Base-by-base conservation (phyloP, 2,888 invertebrate species). In the Brenthis daphne region DNA sequence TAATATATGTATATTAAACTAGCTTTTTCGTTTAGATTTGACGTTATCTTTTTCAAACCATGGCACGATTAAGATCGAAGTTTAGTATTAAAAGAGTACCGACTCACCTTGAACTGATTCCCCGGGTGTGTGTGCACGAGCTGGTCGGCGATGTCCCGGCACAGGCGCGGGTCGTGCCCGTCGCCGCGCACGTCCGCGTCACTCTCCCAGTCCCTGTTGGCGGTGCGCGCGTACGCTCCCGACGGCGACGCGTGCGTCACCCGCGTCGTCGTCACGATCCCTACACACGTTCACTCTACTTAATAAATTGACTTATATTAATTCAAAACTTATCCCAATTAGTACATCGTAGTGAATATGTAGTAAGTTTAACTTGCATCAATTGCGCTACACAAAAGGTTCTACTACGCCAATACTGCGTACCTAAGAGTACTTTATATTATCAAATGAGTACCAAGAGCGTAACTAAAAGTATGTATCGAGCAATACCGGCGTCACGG, bases 211-310 rank as follows among this genome's bases (percentile, higher is more conserved):
- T 95, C 92, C 53, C 96, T 93, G 74, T 95, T 86, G 0, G 96
- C 94, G 0, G 93, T 87, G 80, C 95, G 95, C 0, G 96, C 96
- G 82, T 95, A 79, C 11, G 78, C 74, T 0, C 94, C 87, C 1
- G 95, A 96, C 0, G 96, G 96, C 0, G 96, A 96, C 5, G 96
- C 97, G 82, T 97, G 96, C 0, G 97, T 97, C 1, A 97, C 94
- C 67, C 96, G 92, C 0, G 96, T 95, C 2, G 96, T 96, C 12
- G 97, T 97, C 29, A 97, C 96, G n/a, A 95, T 84, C 0, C 95
- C 95, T 85, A 78, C 58, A 63, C 16, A 16, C 6, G 37, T 16
- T 37, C 4, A 47, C 3, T 29, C 29, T 29, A 29, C 29, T 29
- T 29, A 29, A 29, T 29, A 29, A 29, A 29, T 29, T 29, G 5